Base-by-base conservation (phyloP, 2,797 vertebrate species). In the Gadopsis bispinosus region DNA sequence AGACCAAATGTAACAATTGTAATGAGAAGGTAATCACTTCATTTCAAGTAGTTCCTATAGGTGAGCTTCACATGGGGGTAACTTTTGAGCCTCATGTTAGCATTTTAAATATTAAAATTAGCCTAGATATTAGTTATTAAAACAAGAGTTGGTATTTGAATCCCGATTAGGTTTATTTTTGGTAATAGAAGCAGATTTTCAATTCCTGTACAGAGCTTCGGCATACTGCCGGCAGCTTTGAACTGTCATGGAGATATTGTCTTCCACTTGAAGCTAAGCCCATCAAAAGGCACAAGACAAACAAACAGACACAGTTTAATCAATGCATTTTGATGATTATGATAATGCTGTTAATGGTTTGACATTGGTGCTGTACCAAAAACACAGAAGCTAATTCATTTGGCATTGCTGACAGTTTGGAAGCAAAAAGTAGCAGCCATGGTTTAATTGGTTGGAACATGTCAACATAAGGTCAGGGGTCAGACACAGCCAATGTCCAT, bases 371-470 rank as follows among this genome's bases (percentile, higher is more conserved):
- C 53, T 33, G 31, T 48, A 37, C 76, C 62, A 60, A n/a, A 74
- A 22, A 54, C 68, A 75, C 5, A 3, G 17, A 5, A 9, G 45
- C 37, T 76, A 77, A 89, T 91, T 89, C 19, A 10, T 77, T 39
- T 83, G 83, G 67, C 83, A 43, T 4, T 26, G 65, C 26, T 80
- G 81, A 87, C 81, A 86, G 70, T 75, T 79, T 75, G 51, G 29
- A 67, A 83, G 48, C 56, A 60, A 70, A 75, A 17, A 48, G n/a
- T 67, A 31, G 33, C 3, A 17, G 33, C 45, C 59, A 9, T 66
- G 33, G 55, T 74, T 71, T 73, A 82, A 83, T 68, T 83, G 77
- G 77, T 26, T 75, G 39, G 56, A 81, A 60, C 9, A 45, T 64
- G 69, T 74, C 71, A 74, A 48, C 43, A 33, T 41, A 69, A 9